phyloP scores from a whole-genome alignment of 2,113 vertebrate species.

The Genyomyrus donnyi region DNA sequence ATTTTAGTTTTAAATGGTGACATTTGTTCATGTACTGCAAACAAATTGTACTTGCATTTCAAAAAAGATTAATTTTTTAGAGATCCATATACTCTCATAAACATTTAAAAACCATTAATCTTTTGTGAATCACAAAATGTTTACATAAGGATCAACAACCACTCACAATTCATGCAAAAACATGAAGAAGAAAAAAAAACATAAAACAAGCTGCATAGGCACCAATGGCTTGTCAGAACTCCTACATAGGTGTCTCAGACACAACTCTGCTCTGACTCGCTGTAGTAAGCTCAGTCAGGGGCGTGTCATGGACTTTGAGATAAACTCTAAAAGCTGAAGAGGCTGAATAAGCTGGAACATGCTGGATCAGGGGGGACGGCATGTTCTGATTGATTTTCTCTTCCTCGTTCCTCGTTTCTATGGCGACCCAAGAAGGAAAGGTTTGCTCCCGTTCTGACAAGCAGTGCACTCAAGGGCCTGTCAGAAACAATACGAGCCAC shows the following conservation, averaged over 20 bases:
- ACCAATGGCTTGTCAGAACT: constrained; percentile 20
- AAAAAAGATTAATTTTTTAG: not conserved
- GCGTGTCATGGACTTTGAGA: not conserved
- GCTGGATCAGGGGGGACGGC: constrained; percentile 15
- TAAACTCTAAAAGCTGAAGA: not conserved
- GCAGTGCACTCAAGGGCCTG: not conserved
- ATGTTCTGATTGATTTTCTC: constrained; percentile 35
- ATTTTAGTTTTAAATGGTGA: not conserved
- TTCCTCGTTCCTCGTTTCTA: not conserved
- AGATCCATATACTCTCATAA: not conserved
- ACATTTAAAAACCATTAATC: not conserved
- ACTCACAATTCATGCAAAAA: not conserved
- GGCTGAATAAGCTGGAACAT: constrained; percentile 28
- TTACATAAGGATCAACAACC: not conserved
- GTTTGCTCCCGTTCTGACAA: not conserved
- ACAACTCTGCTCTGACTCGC: not conserved
- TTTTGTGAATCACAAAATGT: not conserved
- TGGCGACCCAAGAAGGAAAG: not conserved
- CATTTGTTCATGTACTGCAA: not conserved
- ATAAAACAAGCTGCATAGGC: constrained; percentile 20
- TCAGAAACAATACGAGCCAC: not conserved
- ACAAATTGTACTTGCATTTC: not conserved
- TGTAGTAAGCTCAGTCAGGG: not conserved
- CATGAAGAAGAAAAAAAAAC: too few species aligned
- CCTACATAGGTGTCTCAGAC: not conserved